These are phyloP conservation scores for Ranitomeya imitator DNA, from an alignment of 2,113 vertebrate genomes.

Conservation along the genomic window DNA sequence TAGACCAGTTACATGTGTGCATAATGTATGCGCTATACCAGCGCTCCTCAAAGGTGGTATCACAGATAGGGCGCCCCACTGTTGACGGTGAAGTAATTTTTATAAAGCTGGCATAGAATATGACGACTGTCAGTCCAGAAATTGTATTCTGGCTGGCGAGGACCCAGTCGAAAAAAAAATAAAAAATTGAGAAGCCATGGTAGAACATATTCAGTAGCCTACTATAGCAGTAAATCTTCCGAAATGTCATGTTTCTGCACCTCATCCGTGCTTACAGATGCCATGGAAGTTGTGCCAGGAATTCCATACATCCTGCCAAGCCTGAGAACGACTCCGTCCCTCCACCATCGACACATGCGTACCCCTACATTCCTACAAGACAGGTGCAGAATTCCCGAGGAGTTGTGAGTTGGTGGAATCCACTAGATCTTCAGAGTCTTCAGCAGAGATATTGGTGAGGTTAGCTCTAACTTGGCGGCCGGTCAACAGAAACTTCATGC, in stretches of 20 bases:
- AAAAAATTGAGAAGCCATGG: too few relatives aligned
- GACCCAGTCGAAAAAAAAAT: too few relatives aligned
- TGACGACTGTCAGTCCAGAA: too few relatives aligned
- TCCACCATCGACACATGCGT: not conserved
- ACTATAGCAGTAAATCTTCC: not conserved
- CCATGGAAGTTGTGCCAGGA: conserved; percentile 18
- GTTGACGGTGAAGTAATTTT: too few relatives aligned
- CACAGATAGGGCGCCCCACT: too few relatives aligned
- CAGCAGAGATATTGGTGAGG: not conserved
- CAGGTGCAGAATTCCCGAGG: not conserved
- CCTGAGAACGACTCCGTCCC: conserved; percentile 34
- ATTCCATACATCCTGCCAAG: conserved; percentile 28
- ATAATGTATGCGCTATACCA: too few relatives aligned
- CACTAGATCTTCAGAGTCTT: not conserved
- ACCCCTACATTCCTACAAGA: not conserved
- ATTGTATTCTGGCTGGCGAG: too few relatives aligned
- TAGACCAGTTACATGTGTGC: too few relatives aligned
- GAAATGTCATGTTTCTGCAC: not conserved
- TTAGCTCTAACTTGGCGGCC: not conserved
- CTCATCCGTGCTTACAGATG: not conserved
- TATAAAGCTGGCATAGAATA: too few relatives aligned
- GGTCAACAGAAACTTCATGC: not conserved
- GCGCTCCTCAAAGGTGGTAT: too few relatives aligned
- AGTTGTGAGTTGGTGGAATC: not conserved
- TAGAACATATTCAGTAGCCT: not conserved